Evolutionary conservation across 2,888 invertebrate species (phyloP).

Genomic region (Lasioglossum villosulum): DNA sequence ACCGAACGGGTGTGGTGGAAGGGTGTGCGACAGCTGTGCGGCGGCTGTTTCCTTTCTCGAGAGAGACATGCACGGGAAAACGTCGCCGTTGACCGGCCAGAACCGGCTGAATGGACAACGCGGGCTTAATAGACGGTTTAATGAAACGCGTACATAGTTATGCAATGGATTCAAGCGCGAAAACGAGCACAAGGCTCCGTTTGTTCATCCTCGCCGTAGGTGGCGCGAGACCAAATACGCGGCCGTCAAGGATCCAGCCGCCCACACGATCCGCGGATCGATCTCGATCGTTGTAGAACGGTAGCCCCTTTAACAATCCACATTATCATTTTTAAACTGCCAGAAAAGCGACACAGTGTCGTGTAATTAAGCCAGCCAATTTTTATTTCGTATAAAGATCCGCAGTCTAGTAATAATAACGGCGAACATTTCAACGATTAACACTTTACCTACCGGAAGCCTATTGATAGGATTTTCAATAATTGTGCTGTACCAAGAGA

Average conservation of each 20-base stretch:
- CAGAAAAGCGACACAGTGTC: background rate
- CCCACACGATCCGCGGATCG: slow-evolving; percentile 18
- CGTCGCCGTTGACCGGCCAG: slow-evolving; percentile 27
- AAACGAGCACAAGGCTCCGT: slow-evolving; percentile 79
- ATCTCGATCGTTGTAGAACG: background rate
- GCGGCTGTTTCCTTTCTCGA: slow-evolving; percentile 53
- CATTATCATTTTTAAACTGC: background rate
- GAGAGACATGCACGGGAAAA: slow-evolving; percentile 45
- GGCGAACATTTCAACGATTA: background rate
- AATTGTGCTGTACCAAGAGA: no score
- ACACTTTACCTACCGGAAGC: no score
- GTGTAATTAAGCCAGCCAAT: background rate
- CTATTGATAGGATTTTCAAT: no score
- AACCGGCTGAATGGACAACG: slow-evolving; percentile 61
- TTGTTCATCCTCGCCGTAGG: slow-evolving; percentile 57
- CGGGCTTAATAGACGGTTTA: slow-evolving; percentile 71
- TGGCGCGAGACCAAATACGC: slow-evolving; percentile 65
- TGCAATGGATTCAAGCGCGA: slow-evolving; percentile 71
- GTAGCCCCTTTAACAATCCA: background rate
- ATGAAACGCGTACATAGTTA: slow-evolving; percentile 71
- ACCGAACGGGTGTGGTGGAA: background rate
- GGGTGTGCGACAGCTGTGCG: slow-evolving; percentile 39
- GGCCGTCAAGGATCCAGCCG: slow-evolving; percentile 47
- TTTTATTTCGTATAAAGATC: background rate
- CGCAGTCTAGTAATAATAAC: background rate